phyloP scores from a whole-genome alignment of 2,797 vertebrate genomes.

The Choloepus didactylus region DNA sequence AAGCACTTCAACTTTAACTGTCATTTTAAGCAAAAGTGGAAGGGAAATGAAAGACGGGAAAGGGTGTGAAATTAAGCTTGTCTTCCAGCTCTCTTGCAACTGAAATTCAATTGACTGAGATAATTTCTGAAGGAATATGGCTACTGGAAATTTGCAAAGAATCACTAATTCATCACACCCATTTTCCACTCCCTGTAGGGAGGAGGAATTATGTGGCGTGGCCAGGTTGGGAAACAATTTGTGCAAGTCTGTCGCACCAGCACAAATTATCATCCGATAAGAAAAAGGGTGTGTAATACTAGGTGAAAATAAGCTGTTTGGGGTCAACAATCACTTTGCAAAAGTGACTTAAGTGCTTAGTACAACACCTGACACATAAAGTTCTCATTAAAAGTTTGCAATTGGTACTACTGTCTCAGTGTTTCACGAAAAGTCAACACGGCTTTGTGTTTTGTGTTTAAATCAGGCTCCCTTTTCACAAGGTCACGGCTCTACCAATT shows the following conservation, averaged over 20 bases:
- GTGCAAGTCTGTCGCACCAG: neutral
- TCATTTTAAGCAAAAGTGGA: conserved; percentile 3
- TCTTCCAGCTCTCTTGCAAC: neutral
- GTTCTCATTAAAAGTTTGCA: conserved; percentile 53
- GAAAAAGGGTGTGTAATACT: neutral
- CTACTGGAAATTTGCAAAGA: neutral
- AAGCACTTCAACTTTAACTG: neutral
- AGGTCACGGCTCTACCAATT: conserved; percentile 38
- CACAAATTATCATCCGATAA: conserved; percentile 27
- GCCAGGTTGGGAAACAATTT: neutral
- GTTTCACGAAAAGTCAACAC: neutral
- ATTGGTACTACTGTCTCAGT: neutral
- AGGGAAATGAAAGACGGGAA: neutral
- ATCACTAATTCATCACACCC: conserved; percentile 61
- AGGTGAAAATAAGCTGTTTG: neutral
- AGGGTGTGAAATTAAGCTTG: conserved; percentile 1
- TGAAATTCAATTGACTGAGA: conserved; percentile 22
- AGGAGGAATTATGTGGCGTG: neutral
- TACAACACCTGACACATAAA: neutral
- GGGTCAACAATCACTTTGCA: conserved; percentile 32
- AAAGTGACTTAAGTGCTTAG: conserved; percentile 22
- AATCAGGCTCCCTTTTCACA: neutral
- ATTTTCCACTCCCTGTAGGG: neutral
- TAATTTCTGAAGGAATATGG: neutral
- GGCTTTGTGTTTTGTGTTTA: neutral